Conservation (phyloP, 2,797 vertebrate genomes). For the Poecilia velifera region DNA sequence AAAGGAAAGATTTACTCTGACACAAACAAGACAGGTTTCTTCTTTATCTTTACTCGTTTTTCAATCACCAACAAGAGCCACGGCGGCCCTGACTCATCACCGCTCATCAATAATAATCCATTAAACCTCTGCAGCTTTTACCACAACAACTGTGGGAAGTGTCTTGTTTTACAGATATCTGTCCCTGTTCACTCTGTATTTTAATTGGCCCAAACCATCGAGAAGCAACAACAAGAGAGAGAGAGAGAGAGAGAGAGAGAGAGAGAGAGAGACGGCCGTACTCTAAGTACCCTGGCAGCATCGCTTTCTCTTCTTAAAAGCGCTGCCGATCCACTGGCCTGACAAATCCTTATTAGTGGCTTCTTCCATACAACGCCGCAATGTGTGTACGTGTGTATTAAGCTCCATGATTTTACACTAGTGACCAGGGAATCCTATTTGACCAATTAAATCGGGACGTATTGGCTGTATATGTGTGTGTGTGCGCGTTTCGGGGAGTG, state of each 20-base stretch:
- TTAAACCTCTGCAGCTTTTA: constrained; percentile 48
- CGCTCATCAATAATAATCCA: constrained; percentile 52
- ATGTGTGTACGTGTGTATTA: constrained; percentile 27
- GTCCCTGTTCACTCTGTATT: constrained; percentile 37
- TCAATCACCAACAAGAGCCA: constrained; percentile 25
- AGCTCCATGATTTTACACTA: constrained; percentile 53
- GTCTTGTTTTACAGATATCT: constrained; percentile 29
- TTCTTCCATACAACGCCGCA: constrained; percentile 56
- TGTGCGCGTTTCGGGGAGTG: constrained; percentile 24
- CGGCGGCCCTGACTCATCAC: constrained; percentile 23
- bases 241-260: background rate
- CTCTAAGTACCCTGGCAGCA: constrained; percentile 29
- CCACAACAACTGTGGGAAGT: constrained; percentile 30
- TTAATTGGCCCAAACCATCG: constrained; percentile 64
- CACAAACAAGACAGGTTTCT: constrained; percentile 11
- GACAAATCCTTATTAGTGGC: constrained; percentile 72
- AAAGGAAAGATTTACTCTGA: constrained; percentile 19
- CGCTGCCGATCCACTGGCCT: constrained; percentile 56
- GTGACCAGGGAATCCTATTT: constrained; percentile 65
- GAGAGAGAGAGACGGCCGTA: constrained; percentile 20
- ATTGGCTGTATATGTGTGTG: constrained; percentile 49
- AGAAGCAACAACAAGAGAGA: constrained; percentile 28
- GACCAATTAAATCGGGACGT: constrained; percentile 79
- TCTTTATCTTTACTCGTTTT: constrained; percentile 20
- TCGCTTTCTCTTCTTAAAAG: constrained; percentile 44